phyloP scores from a whole-genome alignment of 2,797 vertebrate genomes.

The Hoplostethus mediterraneus region DNA sequence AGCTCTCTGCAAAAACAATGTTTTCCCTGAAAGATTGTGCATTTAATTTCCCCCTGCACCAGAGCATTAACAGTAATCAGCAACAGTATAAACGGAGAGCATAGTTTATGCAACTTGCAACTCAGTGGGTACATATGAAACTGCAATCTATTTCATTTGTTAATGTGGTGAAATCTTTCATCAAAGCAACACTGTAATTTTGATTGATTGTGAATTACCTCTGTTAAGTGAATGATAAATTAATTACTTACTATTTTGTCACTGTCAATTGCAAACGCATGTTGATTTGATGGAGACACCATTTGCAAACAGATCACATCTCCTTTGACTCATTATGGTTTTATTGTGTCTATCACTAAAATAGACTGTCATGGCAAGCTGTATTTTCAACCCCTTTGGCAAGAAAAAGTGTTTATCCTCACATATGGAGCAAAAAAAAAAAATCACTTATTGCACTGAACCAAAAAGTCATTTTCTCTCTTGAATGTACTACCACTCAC shows the following conservation, averaged over 20 bases:
- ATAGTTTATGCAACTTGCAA: not conserved
- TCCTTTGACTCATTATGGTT: conserved; percentile 7
- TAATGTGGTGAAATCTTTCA: conserved; percentile 10
- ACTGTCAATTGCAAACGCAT: not conserved
- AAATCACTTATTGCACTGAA: conserved; percentile 68
- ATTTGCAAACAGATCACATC: conserved; percentile 2
- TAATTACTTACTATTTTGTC: not conserved
- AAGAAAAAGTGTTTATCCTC: conserved; percentile 54
- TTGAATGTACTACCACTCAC: conserved; percentile 70
- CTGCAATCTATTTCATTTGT: conserved; percentile 2
- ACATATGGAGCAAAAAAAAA: conserved; percentile 26
- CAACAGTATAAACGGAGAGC: not conserved
- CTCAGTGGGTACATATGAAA: not conserved
- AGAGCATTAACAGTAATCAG: not conserved
- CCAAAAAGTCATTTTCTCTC: conserved; percentile 70
- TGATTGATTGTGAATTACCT: not conserved
- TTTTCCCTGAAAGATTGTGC: not conserved
- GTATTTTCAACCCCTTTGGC: conserved; percentile 44
- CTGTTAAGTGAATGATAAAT: not conserved
- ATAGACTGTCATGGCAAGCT: conserved; percentile 12
- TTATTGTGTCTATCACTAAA: conserved; percentile 30
- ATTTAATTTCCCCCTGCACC: not conserved
- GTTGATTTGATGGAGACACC: not conserved
- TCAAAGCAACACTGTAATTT: not conserved
- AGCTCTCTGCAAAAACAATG: conserved; percentile 10